Percentiles rank a stretch among this genome's conserved stretches.
These are phyloP conservation scores for Chaetodon auriga DNA, from an alignment of 2,113 vertebrate species.

Conservation along the genomic window DNA sequence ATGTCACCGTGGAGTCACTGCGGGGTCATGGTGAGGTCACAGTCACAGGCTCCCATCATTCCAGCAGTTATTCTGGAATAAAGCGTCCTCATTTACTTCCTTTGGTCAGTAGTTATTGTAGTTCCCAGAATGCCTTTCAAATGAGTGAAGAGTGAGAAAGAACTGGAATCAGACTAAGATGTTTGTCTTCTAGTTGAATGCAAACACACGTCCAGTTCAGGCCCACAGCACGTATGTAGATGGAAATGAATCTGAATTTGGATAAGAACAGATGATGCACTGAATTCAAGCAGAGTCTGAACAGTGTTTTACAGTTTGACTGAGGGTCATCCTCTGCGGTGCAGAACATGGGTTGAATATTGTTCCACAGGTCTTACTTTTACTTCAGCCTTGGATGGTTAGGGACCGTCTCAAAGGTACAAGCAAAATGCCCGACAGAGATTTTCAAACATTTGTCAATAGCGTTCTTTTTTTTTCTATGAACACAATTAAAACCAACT, in stretches of 20 bases:
- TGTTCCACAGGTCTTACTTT: too few species aligned
- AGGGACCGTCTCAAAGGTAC: too few species aligned
- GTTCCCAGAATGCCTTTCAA: neutral
- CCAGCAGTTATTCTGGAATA: neutral
- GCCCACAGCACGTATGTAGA: neutral
- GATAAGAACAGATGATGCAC: too few species aligned
- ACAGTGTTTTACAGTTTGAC: too few species aligned
- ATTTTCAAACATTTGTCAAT: too few species aligned
- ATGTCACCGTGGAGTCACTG: slow-evolving; percentile 35
- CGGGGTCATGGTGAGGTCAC: slow-evolving; percentile 47
- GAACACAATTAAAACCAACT: neutral
- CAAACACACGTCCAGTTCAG: neutral
- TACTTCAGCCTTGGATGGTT: too few species aligned
- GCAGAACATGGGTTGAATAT: too few species aligned
- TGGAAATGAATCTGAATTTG: too few species aligned
- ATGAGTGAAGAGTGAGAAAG: neutral
- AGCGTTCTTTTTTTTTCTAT: neutral
- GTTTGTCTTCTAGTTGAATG: too few species aligned
- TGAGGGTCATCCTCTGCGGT: too few species aligned
- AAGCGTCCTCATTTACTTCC: neutral
- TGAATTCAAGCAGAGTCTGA: too few species aligned
- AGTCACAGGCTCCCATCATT: slow-evolving; percentile 5
- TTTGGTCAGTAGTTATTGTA: neutral
- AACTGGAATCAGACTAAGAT: neutral
- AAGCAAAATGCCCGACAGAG: too few species aligned